These are phyloP conservation scores for Agrochola litura DNA, from an alignment of 2,888 invertebrate species.

Conservation along the genomic window DNA sequence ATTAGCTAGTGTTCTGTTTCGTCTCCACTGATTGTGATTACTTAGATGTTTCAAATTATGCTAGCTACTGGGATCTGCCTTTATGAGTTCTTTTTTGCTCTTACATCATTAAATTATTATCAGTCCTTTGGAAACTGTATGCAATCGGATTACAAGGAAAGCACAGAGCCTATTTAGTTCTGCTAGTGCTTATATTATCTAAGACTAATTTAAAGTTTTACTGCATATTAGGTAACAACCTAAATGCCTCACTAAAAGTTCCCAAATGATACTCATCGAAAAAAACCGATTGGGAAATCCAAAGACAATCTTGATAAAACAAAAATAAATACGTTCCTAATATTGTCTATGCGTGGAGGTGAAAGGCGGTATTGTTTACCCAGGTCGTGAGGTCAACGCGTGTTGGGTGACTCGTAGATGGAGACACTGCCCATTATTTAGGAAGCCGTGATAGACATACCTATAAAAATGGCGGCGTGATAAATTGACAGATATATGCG, in stretches of 20 bases:
- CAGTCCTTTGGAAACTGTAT: too few relatives aligned
- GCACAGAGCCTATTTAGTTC: neutral
- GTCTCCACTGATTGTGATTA: neutral
- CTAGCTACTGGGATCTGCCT: neutral
- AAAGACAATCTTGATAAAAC: constrained; percentile 66
- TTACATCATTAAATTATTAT: too few relatives aligned
- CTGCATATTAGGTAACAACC: constrained; percentile 17
- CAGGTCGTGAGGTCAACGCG: constrained; percentile 67
- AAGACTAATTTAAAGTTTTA: constrained; percentile 4
- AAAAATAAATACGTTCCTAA: constrained; percentile 70
- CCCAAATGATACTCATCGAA: constrained; percentile 46
- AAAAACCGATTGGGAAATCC: constrained; percentile 60
- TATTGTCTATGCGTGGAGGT: constrained; percentile 68
- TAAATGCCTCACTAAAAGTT: constrained; percentile 11
- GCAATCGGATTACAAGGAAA: neutral
- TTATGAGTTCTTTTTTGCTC: neutral
- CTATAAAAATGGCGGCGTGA: constrained; percentile 64
- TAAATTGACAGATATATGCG: constrained; percentile 66
- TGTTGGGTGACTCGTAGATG: constrained; percentile 61
- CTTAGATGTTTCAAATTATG: neutral
- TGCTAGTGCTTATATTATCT: neutral
- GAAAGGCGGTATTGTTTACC: constrained; percentile 73
- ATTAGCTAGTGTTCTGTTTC: neutral
- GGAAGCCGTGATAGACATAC: constrained; percentile 63
- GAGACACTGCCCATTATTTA: constrained; percentile 67